Evolutionary conservation across 2,888 invertebrate genomes (phyloP), one percentile per base, ranked within the genome.

Genomic region (Lysandra coridon): DNA sequence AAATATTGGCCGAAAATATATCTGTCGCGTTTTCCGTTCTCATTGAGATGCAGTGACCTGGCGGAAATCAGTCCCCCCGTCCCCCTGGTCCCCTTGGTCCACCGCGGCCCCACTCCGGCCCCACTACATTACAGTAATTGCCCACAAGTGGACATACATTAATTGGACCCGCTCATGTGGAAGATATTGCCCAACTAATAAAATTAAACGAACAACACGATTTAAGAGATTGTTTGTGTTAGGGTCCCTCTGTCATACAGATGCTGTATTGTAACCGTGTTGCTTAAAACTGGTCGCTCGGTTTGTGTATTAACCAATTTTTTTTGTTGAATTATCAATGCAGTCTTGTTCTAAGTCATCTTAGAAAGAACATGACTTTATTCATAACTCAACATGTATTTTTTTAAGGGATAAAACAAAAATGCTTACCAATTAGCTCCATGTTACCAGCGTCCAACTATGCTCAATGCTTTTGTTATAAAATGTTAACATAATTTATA

Each of bases 91-190:
- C 80, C 84, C 57, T 17, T 17, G 17, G 87, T 87, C 85, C 85
- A 86, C 87, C 89, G 89, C 88, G 87, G 88, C 88, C 89, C 81
- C 84, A 87, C 88, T 57, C 86, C 86, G 84, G 83, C 83, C 83
- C 83, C 85, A 82, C 82, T 78, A 82, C 85, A 88, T 89, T 91
- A 91, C 88, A 88, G 91, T 88, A 88, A 92, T 92, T 92, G 93
- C 85, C 78, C 78, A 78, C 83, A 82, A 82, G 81, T 79, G 82
- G 82, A 80, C 82, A 83, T 90, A 90, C 89, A 87, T 89, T 86
- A 86, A 88, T 87, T 85, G 87, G 57, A 85, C 85, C 87, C 85
- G 85, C 82, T 86, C 85, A 83, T 80, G 83, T 84, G 87, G 88
- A 87, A 86, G 84, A 84, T 88, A 88, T 86, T 82, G 84, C 78